Evolutionary conservation across 2,113 vertebrate species (phyloP).

Genomic region (Todiramphus chloris): DNA sequence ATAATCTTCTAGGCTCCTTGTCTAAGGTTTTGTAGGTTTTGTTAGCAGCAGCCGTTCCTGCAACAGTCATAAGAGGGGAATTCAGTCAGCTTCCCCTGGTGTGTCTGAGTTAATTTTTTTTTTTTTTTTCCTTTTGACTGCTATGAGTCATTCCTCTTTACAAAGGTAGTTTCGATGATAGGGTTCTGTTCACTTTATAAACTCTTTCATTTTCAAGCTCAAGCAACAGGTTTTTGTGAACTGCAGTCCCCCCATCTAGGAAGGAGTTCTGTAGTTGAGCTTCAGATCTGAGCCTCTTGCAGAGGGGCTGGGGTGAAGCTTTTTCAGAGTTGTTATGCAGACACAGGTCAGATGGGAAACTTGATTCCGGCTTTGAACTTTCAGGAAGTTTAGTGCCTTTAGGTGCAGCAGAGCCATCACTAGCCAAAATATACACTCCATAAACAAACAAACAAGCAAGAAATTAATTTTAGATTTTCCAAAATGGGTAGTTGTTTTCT

Average conservation of each 20-base stretch:
- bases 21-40: constrained; percentile 36
- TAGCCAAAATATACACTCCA: neutral
- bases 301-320: neutral
- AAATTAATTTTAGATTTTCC: neutral
- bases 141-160: neutral
- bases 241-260: accelerated
- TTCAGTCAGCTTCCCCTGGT: neutral
- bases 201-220: neutral
- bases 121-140: neutral
- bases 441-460: neutral
- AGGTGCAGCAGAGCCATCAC: neutral
- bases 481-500: neutral
- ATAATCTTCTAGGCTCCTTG: constrained; percentile 36
- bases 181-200: neutral
- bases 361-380: neutral
- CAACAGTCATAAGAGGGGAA: constrained; percentile 42
- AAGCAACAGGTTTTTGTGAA: neutral
- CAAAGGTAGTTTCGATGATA: neutral
- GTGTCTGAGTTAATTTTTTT: neutral
- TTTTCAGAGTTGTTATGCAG: accelerated
- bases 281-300: neutral
- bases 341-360: neutral
- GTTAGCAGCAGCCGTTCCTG: constrained; percentile 6
- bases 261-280: neutral
- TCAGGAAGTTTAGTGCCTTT: neutral